A percentile compares a stretch with the other conserved stretches of the same genome.
Conservation (phyloP, 2,888 invertebrate species). For the Drosophila leonis region DNA sequence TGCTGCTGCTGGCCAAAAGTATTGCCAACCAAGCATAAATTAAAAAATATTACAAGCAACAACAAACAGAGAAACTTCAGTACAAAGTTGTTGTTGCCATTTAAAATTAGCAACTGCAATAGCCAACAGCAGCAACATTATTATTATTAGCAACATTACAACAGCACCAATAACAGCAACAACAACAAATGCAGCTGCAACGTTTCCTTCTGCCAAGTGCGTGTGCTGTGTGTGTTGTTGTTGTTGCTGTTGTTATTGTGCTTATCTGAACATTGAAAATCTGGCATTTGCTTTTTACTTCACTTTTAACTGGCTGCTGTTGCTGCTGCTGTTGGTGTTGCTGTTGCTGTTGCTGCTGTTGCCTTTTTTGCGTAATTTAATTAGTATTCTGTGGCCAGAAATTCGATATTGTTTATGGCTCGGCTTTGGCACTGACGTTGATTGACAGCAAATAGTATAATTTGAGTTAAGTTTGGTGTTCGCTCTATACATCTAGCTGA, state of each 20-base stretch:
- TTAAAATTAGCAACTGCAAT: conserved; percentile 74
- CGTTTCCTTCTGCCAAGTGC: conserved; percentile 41
- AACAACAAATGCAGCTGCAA: conserved; percentile 29
- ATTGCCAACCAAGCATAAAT: conserved; percentile 78
- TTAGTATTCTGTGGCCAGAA: conserved; percentile 82
- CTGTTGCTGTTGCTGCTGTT: conserved; percentile 31
- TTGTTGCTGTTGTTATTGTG: conserved; percentile 7
- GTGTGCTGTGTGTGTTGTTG: neutral
- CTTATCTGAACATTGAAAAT: conserved; percentile 63
- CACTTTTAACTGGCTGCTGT: conserved; percentile 39
- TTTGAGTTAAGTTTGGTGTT: conserved; percentile 46
- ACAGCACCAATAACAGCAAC: conserved; percentile 18
- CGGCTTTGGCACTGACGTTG: conserved; percentile 79
- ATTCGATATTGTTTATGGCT: conserved; percentile 82
- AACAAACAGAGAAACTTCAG: conserved; percentile 41
- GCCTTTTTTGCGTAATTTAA: conserved; percentile 80
- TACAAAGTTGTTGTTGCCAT: conserved; percentile 56
- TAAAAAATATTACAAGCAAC: conserved; percentile 71
- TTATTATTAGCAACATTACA: conserved; percentile 57
- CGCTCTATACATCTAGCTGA: conserved; percentile 7
- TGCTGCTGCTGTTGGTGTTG: conserved; percentile 39
- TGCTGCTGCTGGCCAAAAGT: conserved; percentile 70
- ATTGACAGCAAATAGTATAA: conserved; percentile 79
- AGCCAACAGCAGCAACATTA: conserved; percentile 37
- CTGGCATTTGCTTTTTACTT: conserved; percentile 59